Evolutionary conservation across 2,888 invertebrate genomes (phyloP).

Genomic region (Sipha maydis): DNA sequence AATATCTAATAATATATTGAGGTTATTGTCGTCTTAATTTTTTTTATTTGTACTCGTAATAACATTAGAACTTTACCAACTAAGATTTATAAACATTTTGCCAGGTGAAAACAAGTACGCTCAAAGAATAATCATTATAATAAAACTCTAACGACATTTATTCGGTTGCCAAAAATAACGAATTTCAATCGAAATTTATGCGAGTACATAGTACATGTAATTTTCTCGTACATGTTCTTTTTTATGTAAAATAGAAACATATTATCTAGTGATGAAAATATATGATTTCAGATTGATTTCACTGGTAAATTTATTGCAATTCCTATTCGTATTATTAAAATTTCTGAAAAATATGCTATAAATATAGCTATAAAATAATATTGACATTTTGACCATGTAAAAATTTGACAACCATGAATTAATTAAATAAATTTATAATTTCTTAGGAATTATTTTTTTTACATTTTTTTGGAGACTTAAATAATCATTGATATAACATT

Average conservation of each 20-base stretch:
- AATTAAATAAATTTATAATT: no score
- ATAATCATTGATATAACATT: no score
- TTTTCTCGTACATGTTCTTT: conserved; percentile 13
- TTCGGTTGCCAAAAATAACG: conserved; percentile 32
- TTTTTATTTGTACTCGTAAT: conserved; percentile 4
- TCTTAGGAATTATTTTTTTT: no score
- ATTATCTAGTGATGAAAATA: conserved; percentile 2
- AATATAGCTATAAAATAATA: background rate
- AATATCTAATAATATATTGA: conserved; percentile 6
- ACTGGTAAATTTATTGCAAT: background rate
- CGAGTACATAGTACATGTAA: background rate
- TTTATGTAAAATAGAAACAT: conserved; percentile 31
- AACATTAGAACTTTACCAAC: background rate
- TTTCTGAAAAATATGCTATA: background rate
- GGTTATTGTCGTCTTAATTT: conserved; percentile 5
- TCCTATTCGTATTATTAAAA: background rate
- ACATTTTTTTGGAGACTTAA: no score
- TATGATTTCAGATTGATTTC: background rate
- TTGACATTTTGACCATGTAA: background rate
- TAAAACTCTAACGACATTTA: conserved; percentile 38
- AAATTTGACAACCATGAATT: no score
- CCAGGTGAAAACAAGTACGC: conserved; percentile 46
- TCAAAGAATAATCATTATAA: conserved; percentile 24
- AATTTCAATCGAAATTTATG: conserved; percentile 18
- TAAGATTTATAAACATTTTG: background rate